Evolutionary conservation across 1,140 invertebrate genomes (phyloP), one percentile per base, ranked within the genome.

Genomic region (Camponotus floridanus): DNA sequence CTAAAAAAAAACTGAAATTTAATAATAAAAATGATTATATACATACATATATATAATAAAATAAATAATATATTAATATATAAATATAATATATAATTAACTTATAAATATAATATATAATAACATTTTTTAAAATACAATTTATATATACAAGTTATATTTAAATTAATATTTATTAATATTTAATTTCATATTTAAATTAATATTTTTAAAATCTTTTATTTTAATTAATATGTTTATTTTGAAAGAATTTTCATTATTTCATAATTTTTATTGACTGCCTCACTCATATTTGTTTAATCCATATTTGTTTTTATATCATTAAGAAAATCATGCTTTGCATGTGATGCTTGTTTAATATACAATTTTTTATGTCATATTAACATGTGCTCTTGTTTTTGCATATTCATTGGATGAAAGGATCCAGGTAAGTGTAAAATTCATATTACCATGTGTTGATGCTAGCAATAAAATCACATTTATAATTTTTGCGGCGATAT

Each of bases 361-460:
- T 31, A 39, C 55, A 45, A 64, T 67, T 57, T 57, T 5, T 48
- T 59, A 15, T 39, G n/a, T 5, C 11, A 13, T 85, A 84, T 57
- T 89, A 89, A 89, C 79, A 68, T 59, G n/a, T 84, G 76, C 39
- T 83, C 9, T 70, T 90, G 55, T 91, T 91, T 88, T 65, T 88
- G 89, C 92, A 89, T 91, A 61, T 45, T 83, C 90, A 59, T 88
- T 90, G 88, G 87, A 90, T 85, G 42, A 81, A 76, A 86, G 61
- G 81, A 64, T 48, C n/a, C 55, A 86, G 91, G 93, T 94, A 90
- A 93, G 92, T 90, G 55, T 62, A 65, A 71, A 80, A 21, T 18
- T 67, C 8, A 71, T 45, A 71, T 79, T 51, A 21, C 3, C 39
- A 45, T 0, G 26, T 67, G 48, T 51, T 51, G 8, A 55, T 36